Evolutionary conservation across 2,888 invertebrate genomes (phyloP).

Genomic region (Metacarcinus magister): DNA sequence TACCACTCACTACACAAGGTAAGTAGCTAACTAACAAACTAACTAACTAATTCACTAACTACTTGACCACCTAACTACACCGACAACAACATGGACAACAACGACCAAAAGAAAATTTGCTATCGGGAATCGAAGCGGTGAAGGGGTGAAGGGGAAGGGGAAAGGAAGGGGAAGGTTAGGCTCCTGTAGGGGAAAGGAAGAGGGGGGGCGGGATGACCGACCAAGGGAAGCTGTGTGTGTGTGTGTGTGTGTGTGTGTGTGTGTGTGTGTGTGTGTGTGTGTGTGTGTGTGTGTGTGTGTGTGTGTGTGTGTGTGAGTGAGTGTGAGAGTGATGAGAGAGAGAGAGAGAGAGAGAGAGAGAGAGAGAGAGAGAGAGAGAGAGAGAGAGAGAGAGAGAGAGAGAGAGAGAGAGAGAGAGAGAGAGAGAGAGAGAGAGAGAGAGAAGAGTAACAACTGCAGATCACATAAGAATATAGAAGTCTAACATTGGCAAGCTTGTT

Average conservation of each 20-base stretch:
- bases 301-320: too few species aligned
- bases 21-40: background rate
- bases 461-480: too few species aligned
- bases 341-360: too few species aligned
- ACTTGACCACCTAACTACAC: background rate
- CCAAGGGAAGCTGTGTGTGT: background rate
- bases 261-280: constrained; percentile 26
- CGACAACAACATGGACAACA: background rate
- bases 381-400: too few species aligned
- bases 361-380: too few species aligned
- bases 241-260: background rate
- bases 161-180: background rate
- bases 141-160: too few species aligned
- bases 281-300: too few species aligned
- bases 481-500: too few species aligned
- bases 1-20: too few species aligned
- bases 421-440: too few species aligned
- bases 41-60: background rate
- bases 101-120: background rate
- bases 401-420: too few species aligned
- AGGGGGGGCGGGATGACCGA: background rate
- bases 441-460: too few species aligned
- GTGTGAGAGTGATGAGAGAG: background rate
- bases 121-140: constrained; percentile 6
- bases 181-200: background rate